phyloP scores from a whole-genome alignment of 2,797 vertebrate genomes.

The Balearica regulorum region DNA sequence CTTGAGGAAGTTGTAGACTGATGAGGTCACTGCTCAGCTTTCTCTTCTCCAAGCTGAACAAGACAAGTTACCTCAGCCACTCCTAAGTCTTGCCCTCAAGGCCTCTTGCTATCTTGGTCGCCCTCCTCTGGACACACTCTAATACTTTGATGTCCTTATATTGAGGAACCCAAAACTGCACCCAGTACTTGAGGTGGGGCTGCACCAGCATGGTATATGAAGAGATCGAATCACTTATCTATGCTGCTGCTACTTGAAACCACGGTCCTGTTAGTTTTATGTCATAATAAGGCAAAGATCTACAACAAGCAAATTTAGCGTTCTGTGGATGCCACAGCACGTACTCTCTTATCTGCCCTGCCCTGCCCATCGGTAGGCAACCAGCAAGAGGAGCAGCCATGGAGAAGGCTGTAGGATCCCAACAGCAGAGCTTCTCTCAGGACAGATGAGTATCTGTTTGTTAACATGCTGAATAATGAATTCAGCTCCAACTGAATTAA shows the following conservation, averaged over 20 bases:
- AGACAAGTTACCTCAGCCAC: not conserved
- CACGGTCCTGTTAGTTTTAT: not conserved
- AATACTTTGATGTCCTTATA: not conserved
- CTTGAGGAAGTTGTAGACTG: too few species aligned
- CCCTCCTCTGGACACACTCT: not conserved
- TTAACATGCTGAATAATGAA: not conserved
- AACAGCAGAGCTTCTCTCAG: not conserved
- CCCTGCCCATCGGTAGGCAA: not conserved
- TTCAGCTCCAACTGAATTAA: not conserved
- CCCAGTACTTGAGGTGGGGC: not conserved
- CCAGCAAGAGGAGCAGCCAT: not conserved
- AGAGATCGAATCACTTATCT: not conserved
- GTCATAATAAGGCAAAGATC: not conserved
- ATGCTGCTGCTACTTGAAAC: not conserved
- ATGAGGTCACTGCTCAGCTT: not conserved
- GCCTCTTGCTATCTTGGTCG: not conserved
- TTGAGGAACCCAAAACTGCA: not conserved
- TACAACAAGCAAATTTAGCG: rapidly evolving
- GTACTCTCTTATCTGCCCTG: not conserved
- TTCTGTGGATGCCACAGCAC: not conserved
- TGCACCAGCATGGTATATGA: not conserved
- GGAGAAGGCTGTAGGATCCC: not conserved
- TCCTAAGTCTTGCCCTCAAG: not conserved
- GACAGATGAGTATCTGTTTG: not conserved
- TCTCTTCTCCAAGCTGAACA: not conserved